Evolutionary conservation across 2,113 vertebrate genomes (phyloP), one percentile per base, ranked within the genome.

Genomic region (Tyto alba): DNA sequence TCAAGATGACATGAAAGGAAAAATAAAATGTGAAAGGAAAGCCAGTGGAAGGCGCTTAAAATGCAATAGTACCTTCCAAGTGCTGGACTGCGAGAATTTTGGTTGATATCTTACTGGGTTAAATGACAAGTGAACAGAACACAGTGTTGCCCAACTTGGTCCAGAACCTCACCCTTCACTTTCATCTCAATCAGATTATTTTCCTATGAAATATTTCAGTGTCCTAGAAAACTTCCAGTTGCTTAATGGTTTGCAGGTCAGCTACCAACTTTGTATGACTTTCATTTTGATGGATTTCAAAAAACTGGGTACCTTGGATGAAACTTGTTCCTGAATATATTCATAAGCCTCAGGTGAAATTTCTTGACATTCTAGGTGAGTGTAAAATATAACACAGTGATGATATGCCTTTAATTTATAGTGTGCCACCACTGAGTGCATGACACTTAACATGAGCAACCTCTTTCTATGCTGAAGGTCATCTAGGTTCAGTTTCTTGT

Each of bases 281-380:
- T 99, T 63, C 99, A 99, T 88, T 99, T 99, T 95, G 98, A 99
- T 91, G 93, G 57, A 23, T 78, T 64, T 21, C 52, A 96, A 75
- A 98, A 67, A 98, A 96, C 25, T 99, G 99, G 99, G 69, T 99
- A 76, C 98, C 99, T 4, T 99, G 99, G 99, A 98, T 71, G 64
- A 97, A 97, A 1, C 76, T 99, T 85, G 99, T 99, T 45, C 85
- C 98, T 29, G 97, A 98, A 96, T 99, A 99, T 40, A 40, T 98
- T 73, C 98, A 99, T 93, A 89, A 96, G 12, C 97, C 93, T 26
- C 96, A 98, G 67, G 92, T 96, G 91, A 99, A 98, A 85, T 99
- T 99, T 92, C 95, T 98, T 56, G 98, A 99, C 95, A 99, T 99
- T 94, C 97, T 99, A 81, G 99, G 99, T 99, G 96, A 98, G 98